These are phyloP conservation scores for Drosophila meridionalis DNA, from an alignment of 2,888 invertebrate species.

Conservation along the genomic window DNA sequence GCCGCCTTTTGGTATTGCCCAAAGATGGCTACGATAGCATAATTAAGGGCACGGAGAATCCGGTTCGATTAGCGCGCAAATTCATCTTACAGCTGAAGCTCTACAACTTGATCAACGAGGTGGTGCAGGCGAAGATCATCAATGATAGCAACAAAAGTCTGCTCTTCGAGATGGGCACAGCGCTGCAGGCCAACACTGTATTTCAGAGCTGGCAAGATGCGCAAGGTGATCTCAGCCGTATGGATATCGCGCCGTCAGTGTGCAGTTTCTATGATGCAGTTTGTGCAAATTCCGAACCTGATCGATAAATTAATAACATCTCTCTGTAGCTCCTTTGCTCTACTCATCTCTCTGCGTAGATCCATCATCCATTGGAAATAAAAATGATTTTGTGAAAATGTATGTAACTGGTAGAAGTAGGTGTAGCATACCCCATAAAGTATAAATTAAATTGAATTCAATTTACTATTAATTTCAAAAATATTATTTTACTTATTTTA, in stretches of 20 bases:
- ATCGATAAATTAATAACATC: not conserved
- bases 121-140: slow-evolving; percentile 34
- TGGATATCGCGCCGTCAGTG: not conserved
- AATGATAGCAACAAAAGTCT: fast-evolving
- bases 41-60: fast-evolving
- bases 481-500: no score
- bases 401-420: no score
- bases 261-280: not conserved
- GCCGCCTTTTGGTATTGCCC: slow-evolving; percentile 21
- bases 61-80: slow-evolving; percentile 20
- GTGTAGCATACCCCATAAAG: no score
- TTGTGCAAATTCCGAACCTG: not conserved
- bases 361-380: no score
- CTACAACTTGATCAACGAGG: slow-evolving; percentile 32
- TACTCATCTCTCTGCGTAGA: not conserved
- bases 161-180: slow-evolving; percentile 36
- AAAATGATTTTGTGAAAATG: no score
- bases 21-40: fast-evolving
- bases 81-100: slow-evolving; percentile 20
- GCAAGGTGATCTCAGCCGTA: not conserved
- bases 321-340: not conserved
- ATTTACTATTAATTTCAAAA: not conserved
- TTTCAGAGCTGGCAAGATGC: not conserved
- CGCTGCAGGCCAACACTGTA: slow-evolving; percentile 28
- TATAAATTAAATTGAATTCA: no score